Conservation (phyloP, 2,888 invertebrate genomes). For the Dasypogon diadema region DNA sequence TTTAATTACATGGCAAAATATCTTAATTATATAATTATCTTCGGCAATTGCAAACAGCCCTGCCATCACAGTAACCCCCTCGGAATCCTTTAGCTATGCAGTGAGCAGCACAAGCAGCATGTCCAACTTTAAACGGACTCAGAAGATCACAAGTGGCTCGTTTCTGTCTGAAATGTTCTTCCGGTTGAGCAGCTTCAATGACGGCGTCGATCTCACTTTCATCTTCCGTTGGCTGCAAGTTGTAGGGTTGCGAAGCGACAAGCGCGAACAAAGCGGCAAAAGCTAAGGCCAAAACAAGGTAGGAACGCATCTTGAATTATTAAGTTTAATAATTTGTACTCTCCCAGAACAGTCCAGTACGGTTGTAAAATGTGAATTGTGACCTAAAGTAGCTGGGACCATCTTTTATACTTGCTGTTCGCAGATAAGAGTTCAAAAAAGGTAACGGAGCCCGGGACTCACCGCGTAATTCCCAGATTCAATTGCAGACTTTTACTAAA, state of each 20-base stretch:
- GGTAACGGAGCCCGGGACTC: no score
- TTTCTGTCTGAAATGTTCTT: slow-evolving; percentile 57
- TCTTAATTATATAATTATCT: no score
- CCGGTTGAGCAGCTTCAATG: neutral
- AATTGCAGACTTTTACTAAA: no score
- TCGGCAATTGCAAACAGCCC: slow-evolving; percentile 62
- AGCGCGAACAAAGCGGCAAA: neutral
- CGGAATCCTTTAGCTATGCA: slow-evolving; percentile 60
- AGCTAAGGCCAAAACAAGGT: neutral
- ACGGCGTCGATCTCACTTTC: neutral
- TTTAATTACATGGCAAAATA: no score
- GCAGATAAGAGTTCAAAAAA: no score
- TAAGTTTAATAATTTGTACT: neutral
- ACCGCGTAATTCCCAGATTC: no score
- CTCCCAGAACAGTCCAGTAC: no score
- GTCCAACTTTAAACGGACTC: slow-evolving; percentile 59
- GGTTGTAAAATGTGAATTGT: no score
- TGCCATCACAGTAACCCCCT: slow-evolving; percentile 62
- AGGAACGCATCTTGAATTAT: slow-evolving; percentile 23
- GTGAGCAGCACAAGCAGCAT: slow-evolving; percentile 64
- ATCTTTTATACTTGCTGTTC: no score
- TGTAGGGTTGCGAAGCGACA: neutral
- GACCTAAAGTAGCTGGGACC: no score
- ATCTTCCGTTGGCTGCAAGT: neutral
- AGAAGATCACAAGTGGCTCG: slow-evolving; percentile 64